Evolutionary conservation across 2,888 invertebrate genomes (phyloP), one percentile per base, ranked within the genome.

Genomic region (Omphaloscelis lunosa): DNA sequence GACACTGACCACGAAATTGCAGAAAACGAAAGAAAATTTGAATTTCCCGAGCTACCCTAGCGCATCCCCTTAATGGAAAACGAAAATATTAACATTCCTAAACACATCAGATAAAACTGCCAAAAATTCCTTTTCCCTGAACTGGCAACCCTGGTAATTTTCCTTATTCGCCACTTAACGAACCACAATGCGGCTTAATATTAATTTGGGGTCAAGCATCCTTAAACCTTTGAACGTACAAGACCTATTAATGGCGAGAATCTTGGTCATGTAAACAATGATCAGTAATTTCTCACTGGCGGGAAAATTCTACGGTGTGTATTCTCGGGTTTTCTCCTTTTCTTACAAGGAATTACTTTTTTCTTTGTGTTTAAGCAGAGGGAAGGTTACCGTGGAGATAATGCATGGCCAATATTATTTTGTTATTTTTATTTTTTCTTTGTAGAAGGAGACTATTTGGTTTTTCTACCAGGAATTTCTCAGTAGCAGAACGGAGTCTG

Each of bases 191-290:
- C 69, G 78, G 80, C 84, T 85, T 86, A 85, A 88, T 90, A 90
- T 86, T 89, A 90, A 89, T 89, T 89, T 84, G 76, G 79, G 85
- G 85, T 87, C 86, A 85, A 83, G 79, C 74, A 74, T 80, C 79
- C 77, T 72, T 80, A 82, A 83, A 76, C 81, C 82, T 79, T 81
- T 80, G 74, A 80, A 82, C 82, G 82, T 63, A 84, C 80, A 76
- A 59, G 78, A 75, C 75, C 78, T 72, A 75, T 83, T 79, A 87
- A 89, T 89, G 80, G 84, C 74, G 74, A 77, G 77, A 86, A 79
- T 88, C 82, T 80, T 67, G 71, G 72, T 11, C 53, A 74, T 77
- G 87, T 89, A 86, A 89, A 89, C 89, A 88, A 87, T 81, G 63
- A 86, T 84, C 69, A 80, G 69, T 72, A 70, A 75, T 79, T 79